Percentiles rank a stretch among this genome's conserved stretches.
These are phyloP conservation scores for Osedax frankpressi DNA, from an alignment of 2,888 invertebrate genomes.

Conservation along the genomic window DNA sequence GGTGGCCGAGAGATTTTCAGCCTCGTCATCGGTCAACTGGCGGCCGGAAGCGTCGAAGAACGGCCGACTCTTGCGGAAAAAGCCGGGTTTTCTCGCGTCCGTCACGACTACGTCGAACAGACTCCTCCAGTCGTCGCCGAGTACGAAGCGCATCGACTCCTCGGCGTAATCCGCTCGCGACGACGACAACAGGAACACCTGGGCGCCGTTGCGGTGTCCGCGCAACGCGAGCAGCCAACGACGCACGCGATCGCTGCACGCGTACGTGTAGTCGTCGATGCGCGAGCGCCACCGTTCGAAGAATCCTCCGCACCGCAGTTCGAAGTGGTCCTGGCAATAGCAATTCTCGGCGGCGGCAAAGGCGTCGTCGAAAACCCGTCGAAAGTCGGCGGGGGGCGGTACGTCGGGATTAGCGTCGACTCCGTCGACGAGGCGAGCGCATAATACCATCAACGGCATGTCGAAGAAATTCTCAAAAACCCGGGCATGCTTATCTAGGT, in stretches of 20 bases:
- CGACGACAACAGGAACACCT: constrained; percentile 60
- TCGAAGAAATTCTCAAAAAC: constrained; percentile 64
- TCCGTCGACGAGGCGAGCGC: constrained; percentile 58
- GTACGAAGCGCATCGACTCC: constrained; percentile 54
- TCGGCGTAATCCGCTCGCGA: constrained; percentile 61
- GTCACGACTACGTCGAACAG: constrained; percentile 58
- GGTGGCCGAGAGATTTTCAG: not conserved
- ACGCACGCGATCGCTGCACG: constrained; percentile 43
- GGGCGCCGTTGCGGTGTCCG: constrained; percentile 49
- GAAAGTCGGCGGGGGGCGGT: not conserved
- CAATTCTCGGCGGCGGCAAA: constrained; percentile 54
- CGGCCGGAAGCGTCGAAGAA: not conserved
- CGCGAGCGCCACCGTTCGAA: constrained; percentile 54
- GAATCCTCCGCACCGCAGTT: constrained; percentile 51
- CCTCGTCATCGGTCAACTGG: not conserved
- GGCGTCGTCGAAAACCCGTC: constrained; percentile 50
- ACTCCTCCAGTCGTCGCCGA: constrained; percentile 57
- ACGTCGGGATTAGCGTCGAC: constrained; percentile 50
- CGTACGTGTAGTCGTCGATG: constrained; percentile 54
- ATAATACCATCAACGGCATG: constrained; percentile 55
- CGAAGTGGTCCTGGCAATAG: constrained; percentile 47
- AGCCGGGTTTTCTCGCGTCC: constrained; percentile 62
- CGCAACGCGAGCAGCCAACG: constrained; percentile 54
- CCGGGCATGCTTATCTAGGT: constrained; percentile 46
- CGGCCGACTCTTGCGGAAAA: constrained; percentile 49